Conservation (phyloP, 2,797 vertebrate species). For the Phataginus tricuspis region DNA sequence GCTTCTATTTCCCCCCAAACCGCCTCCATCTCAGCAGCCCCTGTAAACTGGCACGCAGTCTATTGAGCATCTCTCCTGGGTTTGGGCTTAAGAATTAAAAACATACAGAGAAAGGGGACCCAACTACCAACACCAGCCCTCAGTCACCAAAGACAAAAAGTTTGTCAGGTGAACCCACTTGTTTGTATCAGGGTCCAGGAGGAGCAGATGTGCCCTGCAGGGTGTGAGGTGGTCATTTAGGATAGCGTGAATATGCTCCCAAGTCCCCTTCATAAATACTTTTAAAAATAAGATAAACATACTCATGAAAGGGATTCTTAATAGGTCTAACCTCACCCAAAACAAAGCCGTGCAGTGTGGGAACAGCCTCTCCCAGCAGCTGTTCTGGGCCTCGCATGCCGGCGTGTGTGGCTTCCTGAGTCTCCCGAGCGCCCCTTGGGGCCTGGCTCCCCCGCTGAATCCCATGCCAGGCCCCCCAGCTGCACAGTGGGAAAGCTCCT, state of each 20-base stretch:
- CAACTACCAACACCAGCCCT: background rate
- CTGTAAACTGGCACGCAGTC: background rate
- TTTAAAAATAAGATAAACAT: background rate
- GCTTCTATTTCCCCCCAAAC: background rate
- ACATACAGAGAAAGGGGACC: background rate
- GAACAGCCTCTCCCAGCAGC: accelerated
- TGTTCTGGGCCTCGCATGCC: accelerated
- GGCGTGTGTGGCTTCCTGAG: accelerated
- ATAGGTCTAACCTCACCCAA: background rate
- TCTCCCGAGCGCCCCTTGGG: accelerated
- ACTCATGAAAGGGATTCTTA: background rate
- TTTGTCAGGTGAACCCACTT: background rate
- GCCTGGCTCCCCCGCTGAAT: background rate
- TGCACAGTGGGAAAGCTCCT: background rate
- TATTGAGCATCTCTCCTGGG: background rate
- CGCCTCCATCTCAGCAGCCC: background rate
- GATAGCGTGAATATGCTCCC: background rate
- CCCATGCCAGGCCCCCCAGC: accelerated
- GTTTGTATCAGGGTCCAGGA: background rate
- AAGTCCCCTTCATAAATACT: background rate
- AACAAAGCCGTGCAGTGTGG: background rate
- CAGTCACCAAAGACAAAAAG: background rate
- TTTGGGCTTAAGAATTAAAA: slow-evolving; percentile 20
- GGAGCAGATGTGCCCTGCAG: accelerated
- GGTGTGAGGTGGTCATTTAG: background rate